phyloP scores from a whole-genome alignment of 2,888 invertebrate species.

The Caenorhabditis imperialis region DNA sequence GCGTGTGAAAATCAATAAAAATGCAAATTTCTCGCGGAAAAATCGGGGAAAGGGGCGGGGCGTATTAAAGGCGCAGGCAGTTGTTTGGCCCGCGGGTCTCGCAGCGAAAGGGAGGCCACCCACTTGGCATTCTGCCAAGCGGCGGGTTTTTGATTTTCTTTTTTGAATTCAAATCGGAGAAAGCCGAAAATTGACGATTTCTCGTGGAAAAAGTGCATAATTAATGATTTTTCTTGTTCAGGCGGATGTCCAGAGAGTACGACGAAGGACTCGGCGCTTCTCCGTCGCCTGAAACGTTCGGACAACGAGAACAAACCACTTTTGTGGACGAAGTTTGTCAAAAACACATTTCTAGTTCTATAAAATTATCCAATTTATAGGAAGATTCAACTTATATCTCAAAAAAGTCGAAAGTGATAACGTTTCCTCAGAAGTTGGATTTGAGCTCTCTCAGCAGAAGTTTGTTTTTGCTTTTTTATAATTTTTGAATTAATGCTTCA shows the following conservation, averaged over 20 bases:
- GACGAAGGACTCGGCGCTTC: constrained; percentile 47
- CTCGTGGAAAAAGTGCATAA: neutral
- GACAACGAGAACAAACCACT: constrained; percentile 25
- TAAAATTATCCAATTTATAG: too few relatives aligned
- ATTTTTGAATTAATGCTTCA: too few relatives aligned
- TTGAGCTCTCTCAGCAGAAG: constrained; percentile 17
- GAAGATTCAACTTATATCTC: too few relatives aligned
- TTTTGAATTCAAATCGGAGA: constrained; percentile 15
- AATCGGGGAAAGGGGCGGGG: neutral
- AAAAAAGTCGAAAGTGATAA: constrained; percentile 8
- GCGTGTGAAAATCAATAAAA: constrained; percentile 34
- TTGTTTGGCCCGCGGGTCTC: constrained; percentile 20
- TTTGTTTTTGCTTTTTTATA: too few relatives aligned
- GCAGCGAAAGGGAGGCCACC: constrained; percentile 2
- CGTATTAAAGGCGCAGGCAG: constrained; percentile 28
- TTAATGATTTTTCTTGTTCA: neutral
- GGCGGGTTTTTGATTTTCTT: constrained; percentile 26
- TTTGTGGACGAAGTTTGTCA: constrained; percentile 25
- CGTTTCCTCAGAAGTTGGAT: constrained; percentile 41
- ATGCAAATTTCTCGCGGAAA: constrained; percentile 2
- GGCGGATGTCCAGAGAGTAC: constrained; percentile 28
- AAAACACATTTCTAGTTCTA: too few relatives aligned
- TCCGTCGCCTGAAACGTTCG: constrained; percentile 8
- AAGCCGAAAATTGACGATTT: neutral
- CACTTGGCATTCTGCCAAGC: constrained; percentile 45